These are phyloP conservation scores for Mionectes macconnelli DNA, from an alignment of 2,113 vertebrate genomes.

Conservation along the genomic window DNA sequence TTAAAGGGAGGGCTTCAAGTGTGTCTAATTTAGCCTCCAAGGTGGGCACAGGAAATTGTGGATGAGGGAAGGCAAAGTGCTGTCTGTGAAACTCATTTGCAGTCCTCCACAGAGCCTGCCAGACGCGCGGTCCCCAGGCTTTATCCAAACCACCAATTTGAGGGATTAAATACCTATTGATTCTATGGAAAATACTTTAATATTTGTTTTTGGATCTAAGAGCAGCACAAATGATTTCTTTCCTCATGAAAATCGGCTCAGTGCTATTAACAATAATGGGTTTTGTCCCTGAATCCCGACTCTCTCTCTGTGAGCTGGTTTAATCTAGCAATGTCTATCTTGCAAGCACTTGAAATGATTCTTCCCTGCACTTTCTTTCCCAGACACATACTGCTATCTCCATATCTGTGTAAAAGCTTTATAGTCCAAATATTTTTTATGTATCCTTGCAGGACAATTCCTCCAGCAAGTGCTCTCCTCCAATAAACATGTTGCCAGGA, in stretches of 20 bases:
- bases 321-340: not conserved
- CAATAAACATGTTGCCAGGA: not conserved
- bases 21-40: constrained; percentile 23
- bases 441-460: not conserved
- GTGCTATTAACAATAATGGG: not conserved
- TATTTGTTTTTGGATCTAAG: not conserved
- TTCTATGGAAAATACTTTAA: not conserved
- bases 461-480: not conserved
- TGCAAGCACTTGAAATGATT: not conserved
- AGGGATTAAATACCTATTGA: not conserved
- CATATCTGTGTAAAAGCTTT: not conserved
- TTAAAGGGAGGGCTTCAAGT: constrained; percentile 55
- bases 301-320: not conserved
- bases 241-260: not conserved
- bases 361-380: not conserved
- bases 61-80: not conserved
- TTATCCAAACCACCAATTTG: not conserved
- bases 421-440: not conserved
- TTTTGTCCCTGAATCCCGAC: not conserved
- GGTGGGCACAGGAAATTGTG: constrained; percentile 23
- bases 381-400: not conserved
- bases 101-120: not conserved
- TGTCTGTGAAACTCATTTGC: constrained; percentile 11
- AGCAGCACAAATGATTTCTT: not conserved
- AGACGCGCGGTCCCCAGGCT: not conserved